phyloP scores from a whole-genome alignment of 2,113 vertebrate species.

The Microtus ochrogaster region DNA sequence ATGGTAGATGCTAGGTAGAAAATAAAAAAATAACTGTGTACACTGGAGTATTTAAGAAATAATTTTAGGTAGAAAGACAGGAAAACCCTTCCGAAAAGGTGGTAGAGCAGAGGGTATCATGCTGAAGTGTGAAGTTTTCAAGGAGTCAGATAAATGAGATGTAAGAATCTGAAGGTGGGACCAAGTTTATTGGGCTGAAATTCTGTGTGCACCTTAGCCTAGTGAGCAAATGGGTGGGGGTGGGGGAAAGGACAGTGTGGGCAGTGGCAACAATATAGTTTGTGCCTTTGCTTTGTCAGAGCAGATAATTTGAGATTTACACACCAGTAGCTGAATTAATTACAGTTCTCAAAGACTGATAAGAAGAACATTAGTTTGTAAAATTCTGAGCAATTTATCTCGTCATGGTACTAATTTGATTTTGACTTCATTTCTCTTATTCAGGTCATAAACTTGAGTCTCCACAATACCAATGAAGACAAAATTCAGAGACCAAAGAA shows the following conservation, averaged over 20 bases:
- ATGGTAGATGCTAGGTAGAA: not conserved
- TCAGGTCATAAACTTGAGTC: not conserved
- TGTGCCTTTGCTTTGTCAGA: slow-evolving; percentile 13
- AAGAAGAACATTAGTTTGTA: not conserved
- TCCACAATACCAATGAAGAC: not conserved
- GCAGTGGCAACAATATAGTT: not conserved
- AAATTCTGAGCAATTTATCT: not conserved
- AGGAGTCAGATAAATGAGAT: not conserved
- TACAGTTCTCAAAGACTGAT: not conserved
- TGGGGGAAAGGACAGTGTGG: not conserved
- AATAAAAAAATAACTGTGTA: not conserved
- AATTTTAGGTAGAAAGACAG: not conserved
- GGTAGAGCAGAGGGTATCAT: not conserved
- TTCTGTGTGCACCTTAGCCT: not conserved
- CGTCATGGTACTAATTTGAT: not conserved
- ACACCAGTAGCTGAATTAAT: not conserved
- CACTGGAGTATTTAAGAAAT: not conserved
- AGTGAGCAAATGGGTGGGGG: not conserved
- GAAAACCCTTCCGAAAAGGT: not conserved
- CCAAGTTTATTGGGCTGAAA: not conserved
- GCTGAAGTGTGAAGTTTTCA: not conserved
- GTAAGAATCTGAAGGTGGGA: not conserved
- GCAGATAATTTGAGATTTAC: not conserved
- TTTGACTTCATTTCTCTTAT: not conserved
- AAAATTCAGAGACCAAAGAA: slow-evolving; percentile 14